Evolutionary conservation across 2,113 vertebrate genomes (phyloP), one percentile per base, ranked within the genome.

Genomic region (Pavo muticus): DNA sequence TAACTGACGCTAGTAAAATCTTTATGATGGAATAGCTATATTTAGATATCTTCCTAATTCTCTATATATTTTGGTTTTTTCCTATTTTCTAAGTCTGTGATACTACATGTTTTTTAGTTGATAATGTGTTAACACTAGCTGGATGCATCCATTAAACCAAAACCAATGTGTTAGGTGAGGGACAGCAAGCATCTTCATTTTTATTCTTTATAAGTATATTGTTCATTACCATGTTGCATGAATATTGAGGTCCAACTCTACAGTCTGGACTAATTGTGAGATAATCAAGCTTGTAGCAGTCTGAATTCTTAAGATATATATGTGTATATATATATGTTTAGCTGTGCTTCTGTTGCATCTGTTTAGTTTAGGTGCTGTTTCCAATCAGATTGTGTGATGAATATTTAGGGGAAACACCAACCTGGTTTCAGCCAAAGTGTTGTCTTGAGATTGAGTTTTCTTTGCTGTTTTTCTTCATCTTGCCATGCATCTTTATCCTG

Each of bases 1-100:
- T 68, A 68, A 83, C 69, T 88, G 39, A 47, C 82, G 71, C 27
- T 35, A 69, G 56, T 90, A 72, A 91, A 81, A 81, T 40, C 69
- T 74, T 56, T 29, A 39, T 86, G 83, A 86, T 65, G 72, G 40
- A 84, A 90, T 45, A 65, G 7, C 69, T 88, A 57, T 77, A 86
- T 79, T 94, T 91, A 80, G 72, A 64, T 68, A 80, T 86, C 23
- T 85, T 86, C 40, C 47, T 69, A 23, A n/a, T 90, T 93, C 75
- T 57, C 39, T 25, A 8, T 1, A 2, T 19, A 18, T 57, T 56
- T 91, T 88, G 70, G 37, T 37, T 39, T n/a, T n/a, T 44, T 45
- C 40, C 24, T 20, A 6, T 70, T 87, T 91, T 63, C 72, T 70
- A 57, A 80, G 68, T 63, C 85, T 78, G 18, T 61, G 57, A 60